Percentiles rank a stretch among this genome's conserved stretches.
Conservation (phyloP, 2,797 vertebrate genomes). For the Coluber constrictor region DNA sequence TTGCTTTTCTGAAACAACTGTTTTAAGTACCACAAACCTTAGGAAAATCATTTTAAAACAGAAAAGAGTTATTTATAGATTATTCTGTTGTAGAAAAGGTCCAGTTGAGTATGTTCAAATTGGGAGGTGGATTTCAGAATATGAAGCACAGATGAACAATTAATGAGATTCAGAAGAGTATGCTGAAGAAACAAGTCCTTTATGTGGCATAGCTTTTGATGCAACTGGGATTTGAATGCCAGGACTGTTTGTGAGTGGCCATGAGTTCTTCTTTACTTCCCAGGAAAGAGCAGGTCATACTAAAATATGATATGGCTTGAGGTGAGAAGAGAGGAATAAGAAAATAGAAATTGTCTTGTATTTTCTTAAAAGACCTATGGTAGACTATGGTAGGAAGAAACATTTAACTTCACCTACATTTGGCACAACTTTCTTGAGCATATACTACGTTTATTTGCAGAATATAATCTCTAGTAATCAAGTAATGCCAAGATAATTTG, state of each 20-base stretch:
- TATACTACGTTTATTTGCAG: background rate
- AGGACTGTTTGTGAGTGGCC: background rate
- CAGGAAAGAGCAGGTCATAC: background rate
- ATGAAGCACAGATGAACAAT: background rate
- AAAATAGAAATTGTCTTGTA: background rate
- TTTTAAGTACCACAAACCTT: background rate
- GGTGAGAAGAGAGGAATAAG: background rate
- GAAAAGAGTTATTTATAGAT: slow-evolving; percentile 8
- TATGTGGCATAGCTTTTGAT: background rate
- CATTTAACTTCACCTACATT: background rate
- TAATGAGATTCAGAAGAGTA: background rate
- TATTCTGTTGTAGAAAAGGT: background rate
- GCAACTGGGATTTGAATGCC: background rate
- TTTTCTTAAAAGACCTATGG: background rate
- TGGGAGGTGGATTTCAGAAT: background rate
- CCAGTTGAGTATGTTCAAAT: background rate
- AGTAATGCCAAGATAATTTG: background rate
- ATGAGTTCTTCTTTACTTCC: background rate
- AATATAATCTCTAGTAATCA: background rate
- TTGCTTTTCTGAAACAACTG: background rate
- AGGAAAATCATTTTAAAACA: background rate
- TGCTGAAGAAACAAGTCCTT: background rate
- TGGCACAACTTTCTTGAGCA: background rate
- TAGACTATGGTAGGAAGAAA: background rate
- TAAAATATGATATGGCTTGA: background rate